Base-by-base conservation (phyloP, 1,140 invertebrate genomes). In the Atta cephalotes region DNA sequence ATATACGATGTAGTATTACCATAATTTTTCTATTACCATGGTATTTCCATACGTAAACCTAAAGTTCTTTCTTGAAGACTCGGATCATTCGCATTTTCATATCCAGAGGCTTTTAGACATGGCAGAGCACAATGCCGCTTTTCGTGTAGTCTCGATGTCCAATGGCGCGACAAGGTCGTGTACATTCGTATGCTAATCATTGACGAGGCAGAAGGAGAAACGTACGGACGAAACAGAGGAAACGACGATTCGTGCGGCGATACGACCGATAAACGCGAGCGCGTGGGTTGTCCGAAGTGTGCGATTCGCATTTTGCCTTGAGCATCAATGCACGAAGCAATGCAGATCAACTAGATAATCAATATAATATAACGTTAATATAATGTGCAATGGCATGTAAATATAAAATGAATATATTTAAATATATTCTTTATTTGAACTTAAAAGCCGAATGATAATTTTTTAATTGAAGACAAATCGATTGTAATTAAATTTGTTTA, bases 141-240 rank as follows among this genome's bases (percentile, higher is more conserved):
- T 81, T 76, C 87, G 77, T 66, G 49, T 28, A 21, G 70, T 87
- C 86, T 76, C 88, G 76, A 80, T 87, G 71, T 77, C 88, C 88
- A 91, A 92, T 91, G 80, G 91, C 65, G 92, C 82, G 89, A 92
- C 92, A 94, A 94, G 94, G 93, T 91, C 93, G 91, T 88, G 91
- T 89, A 91, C 91, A 94, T 94, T 94, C 91, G 93, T 94, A 94
- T 94, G 93, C 92, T 92, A 94, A 94, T 94, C 90, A 72, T 70
- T 76, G 21, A 51, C 74, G 49, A 35, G 71, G 60, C 28, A 86
- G 87, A 87, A 84, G 85, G 85, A 87, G 84, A 90, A 88, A 90
- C 85, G 85, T 84, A 86, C 60, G 77, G 86, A 77, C 68, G 88
- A 92, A 85, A 78, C 80, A 90, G 89, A 65, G 49, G 25, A 89